Evolutionary conservation across 2,888 invertebrate genomes (phyloP).

Genomic region (Rhagophthalmus giganteus): DNA sequence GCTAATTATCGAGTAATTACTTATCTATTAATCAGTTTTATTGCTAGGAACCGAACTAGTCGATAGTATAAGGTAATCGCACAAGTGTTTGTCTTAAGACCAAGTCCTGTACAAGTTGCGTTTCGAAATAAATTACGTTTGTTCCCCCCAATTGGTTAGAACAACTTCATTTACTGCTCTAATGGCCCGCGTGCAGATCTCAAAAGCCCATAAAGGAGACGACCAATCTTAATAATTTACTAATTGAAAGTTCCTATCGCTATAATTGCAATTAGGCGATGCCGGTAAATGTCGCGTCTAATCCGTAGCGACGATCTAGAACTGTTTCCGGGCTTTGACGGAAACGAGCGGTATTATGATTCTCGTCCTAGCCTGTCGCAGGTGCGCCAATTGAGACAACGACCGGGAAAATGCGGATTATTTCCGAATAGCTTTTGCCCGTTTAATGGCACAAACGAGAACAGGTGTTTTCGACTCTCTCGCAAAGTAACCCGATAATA

Average conservation of each 20-base stretch:
- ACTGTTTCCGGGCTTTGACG: constrained; percentile 10
- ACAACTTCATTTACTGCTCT: constrained; percentile 25
- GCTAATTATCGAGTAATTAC: no score
- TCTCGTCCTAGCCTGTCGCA: constrained; percentile 9
- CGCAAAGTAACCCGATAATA: no score
- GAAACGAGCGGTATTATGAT: constrained; percentile 22
- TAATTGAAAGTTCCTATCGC: constrained; percentile 25
- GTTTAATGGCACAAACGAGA: constrained; percentile 24
- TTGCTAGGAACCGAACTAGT: no score
- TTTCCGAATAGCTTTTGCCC: constrained; percentile 20
- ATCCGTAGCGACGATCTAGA: constrained; percentile 10
- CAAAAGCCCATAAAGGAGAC: constrained; percentile 23
- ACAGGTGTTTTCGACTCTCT: constrained; percentile 29
- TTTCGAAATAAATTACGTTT: constrained; percentile 17
- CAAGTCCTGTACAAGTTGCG: constrained; percentile 13
- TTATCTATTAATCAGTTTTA: no score
- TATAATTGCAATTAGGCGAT: constrained; percentile 19
- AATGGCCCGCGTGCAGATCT: constrained; percentile 15
- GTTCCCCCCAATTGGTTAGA: constrained; percentile 18
- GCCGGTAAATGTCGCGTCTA: constrained; percentile 17
- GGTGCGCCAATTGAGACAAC: constrained; percentile 16
- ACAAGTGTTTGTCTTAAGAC: constrained; percentile 9
- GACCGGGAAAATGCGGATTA: constrained; percentile 19
- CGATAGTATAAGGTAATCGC: no score
- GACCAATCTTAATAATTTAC: constrained; percentile 31